Conservation (phyloP, 30 jellyfish, hydroid and myxozoan species). For the Aurelia coerulea region DNA sequence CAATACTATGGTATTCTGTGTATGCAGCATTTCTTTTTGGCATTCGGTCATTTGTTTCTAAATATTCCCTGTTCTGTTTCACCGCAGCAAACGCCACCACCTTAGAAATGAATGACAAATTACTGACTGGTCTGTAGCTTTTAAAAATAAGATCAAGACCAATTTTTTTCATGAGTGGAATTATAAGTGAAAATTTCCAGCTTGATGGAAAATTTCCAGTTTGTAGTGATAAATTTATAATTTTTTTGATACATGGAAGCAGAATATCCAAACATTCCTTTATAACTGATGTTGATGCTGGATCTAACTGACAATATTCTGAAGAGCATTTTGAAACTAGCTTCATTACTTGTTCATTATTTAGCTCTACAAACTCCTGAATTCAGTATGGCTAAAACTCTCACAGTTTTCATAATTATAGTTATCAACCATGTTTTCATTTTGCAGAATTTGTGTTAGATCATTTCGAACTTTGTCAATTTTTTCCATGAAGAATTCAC, state of each 20-base stretch:
- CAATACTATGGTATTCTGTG: too few species aligned
- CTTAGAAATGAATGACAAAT: too few species aligned
- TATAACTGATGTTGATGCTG: slow-evolving; percentile 42
- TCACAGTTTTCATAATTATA: background rate
- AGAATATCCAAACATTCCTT: slow-evolving; percentile 15
- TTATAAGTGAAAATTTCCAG: background rate
- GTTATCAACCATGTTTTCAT: background rate
- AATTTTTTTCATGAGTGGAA: slow-evolving; percentile 41
- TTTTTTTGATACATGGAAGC: slow-evolving; percentile 16
- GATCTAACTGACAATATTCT: slow-evolving; percentile 42
- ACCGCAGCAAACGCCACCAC: too few species aligned
- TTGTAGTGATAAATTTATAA: slow-evolving; percentile 14
- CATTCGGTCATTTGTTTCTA: too few species aligned
- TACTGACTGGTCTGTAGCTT: slow-evolving; percentile 12
- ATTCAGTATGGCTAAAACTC: background rate
- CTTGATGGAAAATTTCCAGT: too few species aligned
- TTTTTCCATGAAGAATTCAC: too few species aligned
- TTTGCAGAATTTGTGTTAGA: background rate
- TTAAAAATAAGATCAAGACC: slow-evolving; percentile 29
- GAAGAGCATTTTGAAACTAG: background rate
- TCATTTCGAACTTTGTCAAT: background rate
- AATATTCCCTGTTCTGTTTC: too few species aligned
- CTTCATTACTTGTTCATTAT: slow-evolving; percentile 1
- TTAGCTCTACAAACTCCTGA: slow-evolving; percentile 5
- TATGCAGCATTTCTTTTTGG: too few species aligned